Evolutionary conservation across 2,113 vertebrate species (phyloP).

Genomic region (Phrynocephalus versicolor): DNA sequence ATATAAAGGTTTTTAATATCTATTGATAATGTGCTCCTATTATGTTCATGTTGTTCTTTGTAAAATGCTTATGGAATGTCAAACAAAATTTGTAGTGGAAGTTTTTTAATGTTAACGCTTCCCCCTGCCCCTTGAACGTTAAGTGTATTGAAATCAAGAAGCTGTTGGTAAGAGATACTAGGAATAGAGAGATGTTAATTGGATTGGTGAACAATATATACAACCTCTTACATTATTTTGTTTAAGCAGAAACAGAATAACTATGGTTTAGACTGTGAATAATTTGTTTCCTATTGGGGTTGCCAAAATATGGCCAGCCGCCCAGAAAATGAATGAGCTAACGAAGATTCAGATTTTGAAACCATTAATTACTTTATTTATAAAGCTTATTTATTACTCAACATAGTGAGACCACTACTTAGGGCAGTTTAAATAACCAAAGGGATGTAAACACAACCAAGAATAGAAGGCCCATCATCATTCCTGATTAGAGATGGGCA

Average conservation of each 20-base stretch:
- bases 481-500: too few relatives aligned
- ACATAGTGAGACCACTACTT: too few relatives aligned
- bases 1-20: conserved; percentile 12
- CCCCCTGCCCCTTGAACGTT: background rate
- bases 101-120: background rate
- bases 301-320: background rate
- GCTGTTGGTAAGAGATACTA: background rate
- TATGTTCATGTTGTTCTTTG: background rate
- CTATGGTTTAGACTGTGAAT: background rate
- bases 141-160: background rate
- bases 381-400: background rate
- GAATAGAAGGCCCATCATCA: too few relatives aligned
- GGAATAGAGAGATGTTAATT: background rate
- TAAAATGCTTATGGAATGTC: background rate
- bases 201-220: background rate
- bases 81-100: background rate
- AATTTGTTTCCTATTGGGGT: background rate
- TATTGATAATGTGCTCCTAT: background rate
- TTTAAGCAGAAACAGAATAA: background rate
- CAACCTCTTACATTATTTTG: background rate
- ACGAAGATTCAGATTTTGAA: background rate
- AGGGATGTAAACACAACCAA: too few relatives aligned
- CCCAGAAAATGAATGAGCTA: background rate
- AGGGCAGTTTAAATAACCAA: too few relatives aligned
- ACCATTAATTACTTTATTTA: background rate